These are phyloP conservation scores for Drosophila nebulosa DNA, from an alignment of 1,140 invertebrate species.

Conservation along the genomic window DNA sequence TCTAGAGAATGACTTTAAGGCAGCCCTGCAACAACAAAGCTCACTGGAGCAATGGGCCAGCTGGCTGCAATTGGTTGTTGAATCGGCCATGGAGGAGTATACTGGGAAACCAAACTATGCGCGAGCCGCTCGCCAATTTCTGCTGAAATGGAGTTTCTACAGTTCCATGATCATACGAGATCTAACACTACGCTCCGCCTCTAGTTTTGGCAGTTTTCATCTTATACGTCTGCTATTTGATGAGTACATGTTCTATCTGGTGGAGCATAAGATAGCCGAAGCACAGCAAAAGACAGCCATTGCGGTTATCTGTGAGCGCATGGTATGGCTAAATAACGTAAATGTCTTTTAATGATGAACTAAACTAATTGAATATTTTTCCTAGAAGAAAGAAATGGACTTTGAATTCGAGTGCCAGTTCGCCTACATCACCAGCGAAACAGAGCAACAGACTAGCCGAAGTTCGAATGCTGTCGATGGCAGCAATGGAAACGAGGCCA, in stretches of 20 bases:
- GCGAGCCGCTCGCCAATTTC: conserved; percentile 95
- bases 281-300: conserved; percentile 95
- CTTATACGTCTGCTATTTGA: conserved; percentile 98
- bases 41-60: conserved; percentile 97
- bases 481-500: conserved; percentile 56
- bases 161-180: conserved; percentile 98
- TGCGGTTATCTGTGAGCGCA: conserved; percentile 89
- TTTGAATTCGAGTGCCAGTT: conserved; percentile 79
- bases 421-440: conserved; percentile 69
- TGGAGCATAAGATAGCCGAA: conserved; percentile 97
- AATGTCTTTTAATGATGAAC: neutral
- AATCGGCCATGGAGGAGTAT: conserved; percentile 92
- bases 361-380: conserved; percentile 28
- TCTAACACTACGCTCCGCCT: conserved; percentile 95
- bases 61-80: conserved; percentile 97
- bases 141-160: conserved; percentile 99
- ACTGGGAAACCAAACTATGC: conserved; percentile 92
- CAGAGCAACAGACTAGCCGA: conserved; percentile 47
- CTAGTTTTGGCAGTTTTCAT: conserved; percentile 99
- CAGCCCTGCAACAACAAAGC: conserved; percentile 94
- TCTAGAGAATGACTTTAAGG: conserved; percentile 96
- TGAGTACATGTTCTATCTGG: conserved; percentile 99
- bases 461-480: conserved; percentile 31
- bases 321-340: conserved; percentile 38
- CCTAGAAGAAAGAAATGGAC: conserved; percentile 75